These are phyloP conservation scores for Chironex yamaguchii DNA, from an alignment of 30 jellyfish, hydroid and myxozoan genomes.

Conservation along the genomic window DNA sequence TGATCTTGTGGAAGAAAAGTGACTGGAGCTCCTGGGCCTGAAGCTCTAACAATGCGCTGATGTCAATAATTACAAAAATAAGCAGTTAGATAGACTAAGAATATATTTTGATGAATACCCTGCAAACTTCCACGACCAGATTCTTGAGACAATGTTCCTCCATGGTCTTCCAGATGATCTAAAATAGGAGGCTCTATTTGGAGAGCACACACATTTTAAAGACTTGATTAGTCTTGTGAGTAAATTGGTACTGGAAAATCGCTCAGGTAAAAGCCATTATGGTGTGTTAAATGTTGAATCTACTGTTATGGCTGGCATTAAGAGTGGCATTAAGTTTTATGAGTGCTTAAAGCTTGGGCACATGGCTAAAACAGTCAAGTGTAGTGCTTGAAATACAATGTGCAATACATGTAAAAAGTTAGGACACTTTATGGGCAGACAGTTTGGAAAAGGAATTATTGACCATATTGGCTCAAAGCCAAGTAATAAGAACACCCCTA, in stretches of 20 bases:
- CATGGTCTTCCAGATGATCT: not conserved
- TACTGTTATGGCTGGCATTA: not conserved
- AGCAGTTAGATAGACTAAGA: not conserved
- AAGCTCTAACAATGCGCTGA: not conserved
- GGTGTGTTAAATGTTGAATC: not conserved
- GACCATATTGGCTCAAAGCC: no score
- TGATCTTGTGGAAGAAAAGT: not conserved
- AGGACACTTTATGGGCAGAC: no score
- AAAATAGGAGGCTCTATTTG: not conserved
- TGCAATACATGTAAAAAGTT: not conserved
- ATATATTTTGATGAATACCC: not conserved
- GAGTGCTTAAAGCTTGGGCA: not conserved
- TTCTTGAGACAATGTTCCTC: not conserved
- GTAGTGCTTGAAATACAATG: not conserved
- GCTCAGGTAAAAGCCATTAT: not conserved
- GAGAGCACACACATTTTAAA: not conserved
- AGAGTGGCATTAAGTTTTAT: not conserved
- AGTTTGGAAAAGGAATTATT: no score
- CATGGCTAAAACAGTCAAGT: not conserved
- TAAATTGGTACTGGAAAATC: not conserved
- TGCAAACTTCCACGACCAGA: not conserved
- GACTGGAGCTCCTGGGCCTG: not conserved
- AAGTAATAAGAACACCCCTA: no score
- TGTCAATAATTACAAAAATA: not conserved
- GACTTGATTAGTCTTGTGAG: not conserved